A percentile compares a stretch with the other conserved stretches of the same genome.
Evolutionary conservation across 2,797 vertebrate genomes (phyloP).

Genomic region (Sciurus vulgaris): DNA sequence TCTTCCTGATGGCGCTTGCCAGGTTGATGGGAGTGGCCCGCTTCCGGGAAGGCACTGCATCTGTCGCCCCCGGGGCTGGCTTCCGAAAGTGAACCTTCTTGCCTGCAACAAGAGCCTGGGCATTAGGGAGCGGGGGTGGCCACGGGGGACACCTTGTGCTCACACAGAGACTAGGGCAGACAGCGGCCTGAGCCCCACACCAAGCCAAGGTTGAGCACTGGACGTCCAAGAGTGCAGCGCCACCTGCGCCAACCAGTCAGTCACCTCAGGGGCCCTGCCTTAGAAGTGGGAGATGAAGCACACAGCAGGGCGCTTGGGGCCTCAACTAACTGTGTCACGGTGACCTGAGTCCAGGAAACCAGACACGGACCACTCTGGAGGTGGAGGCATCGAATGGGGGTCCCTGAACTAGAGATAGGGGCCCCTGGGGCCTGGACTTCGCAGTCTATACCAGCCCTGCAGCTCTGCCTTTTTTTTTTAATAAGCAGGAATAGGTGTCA

Average conservation of each 20-base stretch:
- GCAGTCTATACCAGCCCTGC: conserved; percentile 32
- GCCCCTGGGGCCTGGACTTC: conserved; percentile 42
- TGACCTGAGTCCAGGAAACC: background rate
- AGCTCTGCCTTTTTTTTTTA: background rate
- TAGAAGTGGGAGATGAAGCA: background rate
- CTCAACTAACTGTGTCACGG: background rate
- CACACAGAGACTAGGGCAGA: no score
- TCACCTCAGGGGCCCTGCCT: background rate
- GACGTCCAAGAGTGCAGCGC: background rate
- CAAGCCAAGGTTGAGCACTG: background rate
- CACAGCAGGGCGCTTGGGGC: background rate
- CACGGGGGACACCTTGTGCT: background rate
- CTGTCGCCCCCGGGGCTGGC: conserved; percentile 92
- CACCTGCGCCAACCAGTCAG: background rate
- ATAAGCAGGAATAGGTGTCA: no score
- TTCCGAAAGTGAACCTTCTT: conserved; percentile 98
- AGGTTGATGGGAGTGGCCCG: conserved; percentile 95
- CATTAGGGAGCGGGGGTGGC: background rate
- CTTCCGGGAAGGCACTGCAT: conserved; percentile 93
- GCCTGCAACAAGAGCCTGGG: conserved; percentile 87
- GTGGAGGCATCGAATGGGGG: background rate
- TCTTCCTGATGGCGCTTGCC: conserved; percentile 93
- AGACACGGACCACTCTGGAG: background rate
- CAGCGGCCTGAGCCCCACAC: background rate
- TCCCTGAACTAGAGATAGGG: background rate